These are phyloP conservation scores for Coregonus sp. DNA, from an alignment of 2,797 vertebrate species.

Conservation along the genomic window DNA sequence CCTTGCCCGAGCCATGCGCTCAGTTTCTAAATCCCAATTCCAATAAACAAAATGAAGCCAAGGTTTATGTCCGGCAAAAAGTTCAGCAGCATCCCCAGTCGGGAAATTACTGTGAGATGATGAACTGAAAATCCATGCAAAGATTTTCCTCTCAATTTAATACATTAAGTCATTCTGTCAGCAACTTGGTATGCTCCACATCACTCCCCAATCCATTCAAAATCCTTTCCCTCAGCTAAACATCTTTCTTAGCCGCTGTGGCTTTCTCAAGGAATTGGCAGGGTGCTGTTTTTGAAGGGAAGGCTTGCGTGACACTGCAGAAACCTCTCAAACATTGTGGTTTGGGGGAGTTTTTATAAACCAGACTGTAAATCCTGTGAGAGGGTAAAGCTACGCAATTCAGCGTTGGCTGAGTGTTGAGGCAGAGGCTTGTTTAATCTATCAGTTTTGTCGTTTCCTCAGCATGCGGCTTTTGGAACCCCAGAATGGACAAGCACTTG, in stretches of 20 bases:
- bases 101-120: slow-evolving; percentile 36
- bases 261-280: slow-evolving; percentile 50
- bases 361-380: slow-evolving; percentile 53
- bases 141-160: slow-evolving; percentile 27
- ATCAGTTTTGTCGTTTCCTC: slow-evolving; percentile 58
- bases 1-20: slow-evolving; percentile 45
- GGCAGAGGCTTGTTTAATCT: slow-evolving; percentile 57
- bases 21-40: slow-evolving; percentile 64
- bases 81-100: slow-evolving; percentile 33
- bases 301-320: slow-evolving; percentile 61
- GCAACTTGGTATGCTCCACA: slow-evolving; percentile 30
- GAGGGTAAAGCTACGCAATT: slow-evolving; percentile 55
- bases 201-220: slow-evolving; percentile 40
- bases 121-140: slow-evolving; percentile 41
- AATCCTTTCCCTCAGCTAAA: slow-evolving; percentile 47
- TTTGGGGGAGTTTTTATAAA: slow-evolving; percentile 53
- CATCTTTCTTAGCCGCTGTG: slow-evolving; percentile 47
- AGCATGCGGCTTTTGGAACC: slow-evolving; percentile 46
- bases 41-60: slow-evolving; percentile 65
- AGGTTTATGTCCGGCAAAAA: slow-evolving; percentile 61
- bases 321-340: slow-evolving; percentile 52
- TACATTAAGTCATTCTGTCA: slow-evolving; percentile 30
- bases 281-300: slow-evolving; percentile 48
- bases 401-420: slow-evolving; percentile 43
- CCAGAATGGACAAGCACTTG: slow-evolving; percentile 54